Conservation (phyloP, 2,888 invertebrate species). For the Pyralis farinalis region DNA sequence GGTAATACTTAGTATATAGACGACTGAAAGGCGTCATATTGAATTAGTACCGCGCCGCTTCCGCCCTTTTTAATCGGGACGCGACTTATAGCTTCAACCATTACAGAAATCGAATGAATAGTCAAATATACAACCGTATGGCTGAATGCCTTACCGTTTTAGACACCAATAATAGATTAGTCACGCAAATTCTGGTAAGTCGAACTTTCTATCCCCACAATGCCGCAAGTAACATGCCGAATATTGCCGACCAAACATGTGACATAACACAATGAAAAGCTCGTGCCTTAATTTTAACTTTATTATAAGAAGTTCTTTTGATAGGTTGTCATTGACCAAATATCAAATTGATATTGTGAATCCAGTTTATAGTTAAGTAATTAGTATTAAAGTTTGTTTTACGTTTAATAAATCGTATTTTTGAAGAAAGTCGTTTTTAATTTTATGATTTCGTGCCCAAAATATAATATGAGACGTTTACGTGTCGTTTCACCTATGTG, state of each 20-base stretch:
- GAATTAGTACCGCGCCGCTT: too few relatives aligned
- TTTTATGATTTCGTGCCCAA: too few relatives aligned
- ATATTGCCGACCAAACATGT: neutral
- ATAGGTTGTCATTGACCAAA: constrained; percentile 12
- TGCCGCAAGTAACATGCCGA: neutral
- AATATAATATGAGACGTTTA: too few relatives aligned
- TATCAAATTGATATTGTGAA: constrained; percentile 11
- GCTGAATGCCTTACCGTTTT: too few relatives aligned
- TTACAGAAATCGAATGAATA: too few relatives aligned
- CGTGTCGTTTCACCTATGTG: too few relatives aligned
- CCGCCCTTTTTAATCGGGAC: too few relatives aligned
- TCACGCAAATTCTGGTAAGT: neutral
- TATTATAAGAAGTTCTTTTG: neutral
- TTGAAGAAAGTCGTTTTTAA: constrained; percentile 7
- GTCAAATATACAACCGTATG: too few relatives aligned
- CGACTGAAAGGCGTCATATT: too few relatives aligned
- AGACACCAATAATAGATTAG: neutral
- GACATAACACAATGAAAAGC: neutral
- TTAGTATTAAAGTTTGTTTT: constrained; percentile 20
- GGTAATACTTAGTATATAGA: too few relatives aligned
- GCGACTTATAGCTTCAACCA: too few relatives aligned
- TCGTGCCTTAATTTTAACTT: constrained; percentile 3
- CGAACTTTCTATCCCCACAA: too few relatives aligned
- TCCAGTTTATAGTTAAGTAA: constrained; percentile 3
- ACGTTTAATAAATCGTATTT: constrained; percentile 23